A percentile compares a stretch with the other conserved stretches of the same genome.
Conservation (phyloP, 2,797 vertebrate species). For the Acipenser ruthenus region DNA sequence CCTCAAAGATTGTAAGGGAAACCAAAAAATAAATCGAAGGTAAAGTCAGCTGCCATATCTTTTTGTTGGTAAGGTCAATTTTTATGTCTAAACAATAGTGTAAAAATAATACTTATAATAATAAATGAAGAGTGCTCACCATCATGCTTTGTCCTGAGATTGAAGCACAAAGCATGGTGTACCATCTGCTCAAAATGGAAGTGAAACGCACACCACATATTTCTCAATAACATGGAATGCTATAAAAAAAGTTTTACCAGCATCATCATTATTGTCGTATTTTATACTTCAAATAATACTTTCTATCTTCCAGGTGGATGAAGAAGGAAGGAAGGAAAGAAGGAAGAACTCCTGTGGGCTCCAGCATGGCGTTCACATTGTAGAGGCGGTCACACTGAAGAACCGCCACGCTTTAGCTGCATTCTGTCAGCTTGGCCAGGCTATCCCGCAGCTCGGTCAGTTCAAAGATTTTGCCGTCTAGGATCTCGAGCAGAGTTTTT, state of each 20-base stretch:
- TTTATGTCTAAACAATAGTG: constrained; percentile 12
- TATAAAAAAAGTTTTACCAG: constrained; percentile 18
- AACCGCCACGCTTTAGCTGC: constrained; percentile 75
- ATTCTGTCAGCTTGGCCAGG: constrained; percentile 89
- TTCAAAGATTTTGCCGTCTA: constrained; percentile 98
- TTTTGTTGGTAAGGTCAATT: constrained; percentile 6
- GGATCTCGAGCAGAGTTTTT: constrained; percentile 94
- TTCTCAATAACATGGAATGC: constrained; percentile 1
- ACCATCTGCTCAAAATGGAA: constrained; percentile 14
- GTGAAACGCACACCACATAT: constrained; percentile 2
- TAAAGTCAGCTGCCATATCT: constrained; percentile 8
- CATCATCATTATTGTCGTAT: constrained; percentile 26
- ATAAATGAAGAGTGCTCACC: constrained; percentile 4
- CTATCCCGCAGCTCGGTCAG: constrained; percentile 95
- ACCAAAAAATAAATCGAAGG: background rate
- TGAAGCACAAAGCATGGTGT: constrained; percentile 8
- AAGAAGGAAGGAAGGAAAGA: constrained; percentile 31
- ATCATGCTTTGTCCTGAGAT: background rate
- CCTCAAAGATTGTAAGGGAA: background rate
- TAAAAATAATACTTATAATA: constrained; percentile 4
- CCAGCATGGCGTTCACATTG: constrained; percentile 15
- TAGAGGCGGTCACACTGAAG: constrained; percentile 45
- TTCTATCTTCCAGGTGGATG: constrained; percentile 43
- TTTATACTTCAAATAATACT: constrained; percentile 13
- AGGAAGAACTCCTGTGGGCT: constrained; percentile 38